Conservation (phyloP, 2,797 vertebrate genomes). For the Notamacropus eugenii region DNA sequence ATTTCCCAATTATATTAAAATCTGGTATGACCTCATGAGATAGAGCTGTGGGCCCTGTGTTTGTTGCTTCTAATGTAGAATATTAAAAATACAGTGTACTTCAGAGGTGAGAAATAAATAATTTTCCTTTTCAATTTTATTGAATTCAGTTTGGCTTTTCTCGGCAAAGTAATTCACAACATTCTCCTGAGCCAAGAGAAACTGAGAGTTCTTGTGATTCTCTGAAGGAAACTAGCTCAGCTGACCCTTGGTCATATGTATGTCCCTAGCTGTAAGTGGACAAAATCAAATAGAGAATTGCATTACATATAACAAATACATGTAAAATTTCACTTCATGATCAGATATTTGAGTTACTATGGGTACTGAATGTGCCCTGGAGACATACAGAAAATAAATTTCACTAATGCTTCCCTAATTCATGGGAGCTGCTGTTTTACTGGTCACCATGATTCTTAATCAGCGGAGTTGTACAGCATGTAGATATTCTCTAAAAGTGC, state of each 20-base stretch:
- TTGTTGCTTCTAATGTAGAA: no score
- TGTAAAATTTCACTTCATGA: conserved; percentile 69
- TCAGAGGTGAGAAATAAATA: neutral
- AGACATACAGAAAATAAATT: conserved; percentile 79
- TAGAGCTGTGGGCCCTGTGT: no score
- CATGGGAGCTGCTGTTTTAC: conserved; percentile 82
- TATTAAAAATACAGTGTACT: no score
- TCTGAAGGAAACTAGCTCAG: conserved; percentile 16
- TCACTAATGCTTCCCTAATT: conserved; percentile 84
- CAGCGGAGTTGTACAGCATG: conserved; percentile 84
- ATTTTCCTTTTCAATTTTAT: conserved; percentile 28
- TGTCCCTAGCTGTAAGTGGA: neutral
- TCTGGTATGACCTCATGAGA: no score
- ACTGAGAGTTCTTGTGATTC: conserved; percentile 1
- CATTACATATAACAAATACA: neutral
- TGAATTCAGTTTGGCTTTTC: conserved; percentile 24
- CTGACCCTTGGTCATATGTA: neutral
- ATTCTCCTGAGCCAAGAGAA: conserved; percentile 5
- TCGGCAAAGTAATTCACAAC: neutral
- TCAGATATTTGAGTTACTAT: conserved; percentile 81
- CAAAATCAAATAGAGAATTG: neutral
- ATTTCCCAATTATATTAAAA: no score
- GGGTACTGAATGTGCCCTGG: conserved; percentile 70
- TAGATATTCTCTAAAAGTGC: conserved; percentile 88
- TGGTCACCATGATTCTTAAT: conserved; percentile 85